These are phyloP conservation scores for Thunnus maccoyii DNA, from an alignment of 2,113 vertebrate genomes.

Conservation along the genomic window DNA sequence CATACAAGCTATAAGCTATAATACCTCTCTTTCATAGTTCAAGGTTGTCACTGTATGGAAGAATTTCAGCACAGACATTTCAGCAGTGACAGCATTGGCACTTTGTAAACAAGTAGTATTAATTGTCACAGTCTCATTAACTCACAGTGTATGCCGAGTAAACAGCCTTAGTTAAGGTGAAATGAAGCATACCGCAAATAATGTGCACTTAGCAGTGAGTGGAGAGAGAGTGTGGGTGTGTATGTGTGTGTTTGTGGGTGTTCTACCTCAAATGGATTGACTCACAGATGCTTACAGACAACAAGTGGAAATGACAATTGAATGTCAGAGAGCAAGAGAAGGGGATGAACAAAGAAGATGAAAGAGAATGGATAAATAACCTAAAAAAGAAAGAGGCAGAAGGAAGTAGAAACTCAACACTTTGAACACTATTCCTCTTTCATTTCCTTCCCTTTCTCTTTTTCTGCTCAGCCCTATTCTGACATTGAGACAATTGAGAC, in stretches of 20 bases:
- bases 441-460: not conserved
- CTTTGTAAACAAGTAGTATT: conserved; percentile 68
- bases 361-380: not conserved
- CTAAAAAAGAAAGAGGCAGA: conserved; percentile 7
- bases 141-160: conserved; percentile 60
- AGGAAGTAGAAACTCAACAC: not conserved
- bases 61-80: conserved; percentile 40
- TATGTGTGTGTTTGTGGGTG: conserved; percentile 10
- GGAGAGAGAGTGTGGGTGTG: conserved; percentile 30
- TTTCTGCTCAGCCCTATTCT: not conserved
- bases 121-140: conserved; percentile 73
- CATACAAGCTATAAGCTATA: not conserved
- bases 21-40: not conserved
- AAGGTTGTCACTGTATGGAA: conserved; percentile 5
- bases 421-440: not conserved
- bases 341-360: conserved; percentile 2
- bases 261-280: conserved; percentile 1
- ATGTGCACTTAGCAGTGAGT: conserved; percentile 55
- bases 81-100: conserved; percentile 30
- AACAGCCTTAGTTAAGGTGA: conserved; percentile 69
- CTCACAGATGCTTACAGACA: conserved; percentile 46
- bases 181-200: conserved; percentile 69
- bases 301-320: conserved; percentile 38
- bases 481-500: conserved; percentile 35
- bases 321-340: conserved; percentile 21